Percentiles rank a stretch among this genome's conserved stretches.
Conservation (phyloP, 2,888 invertebrate genomes). For the Pollenia amentaria region DNA sequence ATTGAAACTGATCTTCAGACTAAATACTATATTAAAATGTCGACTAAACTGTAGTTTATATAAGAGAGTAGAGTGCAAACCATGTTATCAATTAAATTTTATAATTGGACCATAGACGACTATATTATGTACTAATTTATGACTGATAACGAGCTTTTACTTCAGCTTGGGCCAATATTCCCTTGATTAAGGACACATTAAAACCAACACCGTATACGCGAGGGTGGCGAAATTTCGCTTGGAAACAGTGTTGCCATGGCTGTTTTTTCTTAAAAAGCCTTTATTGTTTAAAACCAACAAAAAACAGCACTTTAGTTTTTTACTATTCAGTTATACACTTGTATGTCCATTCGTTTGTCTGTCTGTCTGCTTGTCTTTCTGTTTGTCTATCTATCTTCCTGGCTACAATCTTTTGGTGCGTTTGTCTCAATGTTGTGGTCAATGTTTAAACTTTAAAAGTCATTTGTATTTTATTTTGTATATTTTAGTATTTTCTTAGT, state of each 20-base stretch:
- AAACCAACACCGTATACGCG: no score
- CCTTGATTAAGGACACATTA: no score
- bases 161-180: no score
- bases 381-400: constrained; percentile 36
- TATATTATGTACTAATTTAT: no score
- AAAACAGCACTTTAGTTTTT: constrained; percentile 28
- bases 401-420: constrained; percentile 44
- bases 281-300: constrained; percentile 38
- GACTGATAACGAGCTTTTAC: no score
- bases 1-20: no score
- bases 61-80: no score
- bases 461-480: constrained; percentile 48
- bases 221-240: background rate
- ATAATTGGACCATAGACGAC: no score
- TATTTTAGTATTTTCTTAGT: constrained; percentile 33
- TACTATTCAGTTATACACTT: constrained; percentile 46
- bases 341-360: constrained; percentile 11
- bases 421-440: constrained; percentile 65
- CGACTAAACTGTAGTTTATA: no score
- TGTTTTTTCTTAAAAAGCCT: constrained; percentile 32
- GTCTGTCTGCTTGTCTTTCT: background rate
- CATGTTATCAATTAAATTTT: no score
- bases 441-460: constrained; percentile 50
- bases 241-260: constrained; percentile 42
- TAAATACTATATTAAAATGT: no score